Evolutionary conservation across 2,113 vertebrate genomes (phyloP).

Genomic region (Mus musculus): DNA sequence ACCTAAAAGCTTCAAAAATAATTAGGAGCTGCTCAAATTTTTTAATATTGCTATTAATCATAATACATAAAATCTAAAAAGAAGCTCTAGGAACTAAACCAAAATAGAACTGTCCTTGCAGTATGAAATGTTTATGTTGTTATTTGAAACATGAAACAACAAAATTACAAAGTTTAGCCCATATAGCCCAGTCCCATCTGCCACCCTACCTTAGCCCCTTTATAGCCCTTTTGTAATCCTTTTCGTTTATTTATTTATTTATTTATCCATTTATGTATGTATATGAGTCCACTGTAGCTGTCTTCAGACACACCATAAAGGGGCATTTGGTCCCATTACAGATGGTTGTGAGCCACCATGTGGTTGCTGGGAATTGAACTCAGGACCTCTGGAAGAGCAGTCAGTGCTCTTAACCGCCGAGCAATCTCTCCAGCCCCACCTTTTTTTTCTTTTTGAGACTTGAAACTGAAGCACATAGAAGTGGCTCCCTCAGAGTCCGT

Average conservation of each 20-base stretch:
- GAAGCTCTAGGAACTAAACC: constrained; percentile 34
- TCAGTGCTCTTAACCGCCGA: too few species aligned
- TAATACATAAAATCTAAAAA: neutral
- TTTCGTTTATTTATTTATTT: too few species aligned
- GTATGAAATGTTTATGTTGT: constrained; percentile 37
- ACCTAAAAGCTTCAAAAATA: constrained; percentile 40
- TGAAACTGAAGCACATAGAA: neutral
- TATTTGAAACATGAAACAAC: constrained; percentile 5
- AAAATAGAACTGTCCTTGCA: neutral
- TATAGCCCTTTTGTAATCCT: too few species aligned
- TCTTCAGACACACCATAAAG: too few species aligned
- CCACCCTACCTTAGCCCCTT: neutral
- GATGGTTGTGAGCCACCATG: too few species aligned
- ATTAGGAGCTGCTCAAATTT: constrained; percentile 8
- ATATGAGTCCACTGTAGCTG: too few species aligned
- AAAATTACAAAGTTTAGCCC: constrained; percentile 35
- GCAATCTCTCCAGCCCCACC: too few species aligned
- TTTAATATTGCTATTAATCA: constrained; percentile 49
- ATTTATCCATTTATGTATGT: too few species aligned
- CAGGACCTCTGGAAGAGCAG: too few species aligned
- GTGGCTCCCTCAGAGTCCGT: neutral
- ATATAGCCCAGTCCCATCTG: neutral
- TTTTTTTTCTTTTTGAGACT: neutral
- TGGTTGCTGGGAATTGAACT: too few species aligned
- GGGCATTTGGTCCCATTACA: too few species aligned